Evolutionary conservation across 2,113 vertebrate species (phyloP).

Genomic region (Amblyopsis rosae): DNA sequence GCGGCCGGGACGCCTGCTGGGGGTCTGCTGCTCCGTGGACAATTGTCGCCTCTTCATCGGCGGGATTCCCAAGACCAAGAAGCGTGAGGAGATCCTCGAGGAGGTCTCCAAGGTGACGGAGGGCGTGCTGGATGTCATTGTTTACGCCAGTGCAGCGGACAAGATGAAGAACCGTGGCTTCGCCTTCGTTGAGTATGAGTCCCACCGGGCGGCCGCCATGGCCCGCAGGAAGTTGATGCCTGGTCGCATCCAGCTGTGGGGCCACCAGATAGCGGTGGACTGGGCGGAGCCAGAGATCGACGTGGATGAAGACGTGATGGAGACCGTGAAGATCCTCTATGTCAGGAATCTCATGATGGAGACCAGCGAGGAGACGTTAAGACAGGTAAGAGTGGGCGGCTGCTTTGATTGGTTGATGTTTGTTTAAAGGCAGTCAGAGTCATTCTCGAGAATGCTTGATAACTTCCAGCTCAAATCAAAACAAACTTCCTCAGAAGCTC

Average conservation of each 20-base stretch:
- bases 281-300: constrained; percentile 99
- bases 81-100: constrained; percentile 98
- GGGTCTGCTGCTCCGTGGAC: constrained; percentile 96
- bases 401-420: not conserved
- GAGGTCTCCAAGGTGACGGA: constrained; percentile 98
- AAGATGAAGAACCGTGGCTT: constrained; percentile 99
- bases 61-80: constrained; percentile 98
- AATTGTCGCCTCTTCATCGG: constrained; percentile 99
- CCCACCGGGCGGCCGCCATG: constrained; percentile 96
- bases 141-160: constrained; percentile 96
- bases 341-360: constrained; percentile 99
- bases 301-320: constrained; percentile 98
- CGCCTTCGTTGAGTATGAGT: constrained; percentile 97
- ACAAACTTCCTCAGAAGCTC: no score
- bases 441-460: no score
- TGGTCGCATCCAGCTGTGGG: constrained; percentile 96
- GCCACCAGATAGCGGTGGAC: constrained; percentile 97
- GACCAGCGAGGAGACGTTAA: constrained; percentile 93
- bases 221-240: constrained; percentile 98
- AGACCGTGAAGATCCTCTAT: constrained; percentile 98
- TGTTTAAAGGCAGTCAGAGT: not conserved
- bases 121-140: constrained; percentile 94
- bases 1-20: constrained; percentile 91
- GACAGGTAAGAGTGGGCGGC: constrained; percentile 72
- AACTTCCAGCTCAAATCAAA: no score